Conservation (phyloP, 2,113 vertebrate genomes). For the Mus pahari region DNA sequence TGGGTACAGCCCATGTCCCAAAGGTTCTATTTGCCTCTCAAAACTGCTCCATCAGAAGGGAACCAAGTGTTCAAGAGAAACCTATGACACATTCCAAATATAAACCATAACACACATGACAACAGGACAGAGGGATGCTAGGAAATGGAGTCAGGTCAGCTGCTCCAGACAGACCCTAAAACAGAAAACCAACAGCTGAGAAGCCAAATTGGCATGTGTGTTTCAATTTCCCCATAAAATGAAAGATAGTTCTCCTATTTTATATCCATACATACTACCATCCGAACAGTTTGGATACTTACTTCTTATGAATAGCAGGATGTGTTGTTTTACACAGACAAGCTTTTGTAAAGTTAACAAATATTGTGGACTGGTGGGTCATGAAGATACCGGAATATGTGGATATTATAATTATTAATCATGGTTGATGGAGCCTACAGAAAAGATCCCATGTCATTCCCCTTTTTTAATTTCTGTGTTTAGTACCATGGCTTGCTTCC, state of each 20-base stretch:
- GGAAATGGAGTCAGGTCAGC: neutral
- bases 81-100: neutral
- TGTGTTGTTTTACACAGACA: neutral
- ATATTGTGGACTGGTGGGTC: accelerated
- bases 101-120: neutral
- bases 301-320: neutral
- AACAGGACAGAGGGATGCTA: neutral
- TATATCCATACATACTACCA: neutral
- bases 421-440: neutral
- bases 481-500: neutral
- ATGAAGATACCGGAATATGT: neutral
- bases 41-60: neutral
- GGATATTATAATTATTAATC: neutral
- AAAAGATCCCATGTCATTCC: neutral
- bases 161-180: neutral
- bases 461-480: neutral
- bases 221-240: neutral
- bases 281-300: neutral
- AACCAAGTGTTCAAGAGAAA: neutral
- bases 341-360: neutral
- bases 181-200: neutral
- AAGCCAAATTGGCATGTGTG: neutral
- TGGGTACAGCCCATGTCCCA: neutral
- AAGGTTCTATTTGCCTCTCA: neutral
- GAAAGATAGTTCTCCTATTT: neutral